phyloP scores from a whole-genome alignment of 1,140 invertebrate genomes.

The Drosophila triauraria region DNA sequence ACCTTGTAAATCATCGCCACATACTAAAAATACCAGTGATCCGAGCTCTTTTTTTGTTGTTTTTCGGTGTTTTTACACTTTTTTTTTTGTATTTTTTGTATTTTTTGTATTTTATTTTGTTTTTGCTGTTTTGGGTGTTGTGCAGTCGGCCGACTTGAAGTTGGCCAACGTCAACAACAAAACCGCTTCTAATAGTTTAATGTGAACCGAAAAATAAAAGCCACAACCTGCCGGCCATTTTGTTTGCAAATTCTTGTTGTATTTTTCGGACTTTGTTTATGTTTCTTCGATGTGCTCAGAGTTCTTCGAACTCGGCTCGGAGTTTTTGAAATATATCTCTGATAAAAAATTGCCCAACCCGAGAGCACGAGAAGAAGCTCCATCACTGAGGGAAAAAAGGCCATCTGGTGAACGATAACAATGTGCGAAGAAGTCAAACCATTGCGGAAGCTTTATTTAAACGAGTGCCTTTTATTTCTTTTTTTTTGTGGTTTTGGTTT shows the following conservation, averaged over 20 bases:
- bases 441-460: constrained; percentile 58
- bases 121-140: constrained; percentile 28
- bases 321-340: constrained; percentile 35
- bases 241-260: constrained; percentile 45
- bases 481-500: not conserved
- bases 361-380: constrained; percentile 32
- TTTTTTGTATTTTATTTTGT: constrained; percentile 27
- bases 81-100: not conserved
- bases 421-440: constrained; percentile 38
- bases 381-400: constrained; percentile 29
- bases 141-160: constrained; percentile 56
- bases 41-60: constrained; percentile 34
- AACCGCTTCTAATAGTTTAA: constrained; percentile 60
- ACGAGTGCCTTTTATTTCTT: constrained; percentile 32
- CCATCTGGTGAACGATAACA: constrained; percentile 63
- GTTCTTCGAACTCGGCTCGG: constrained; percentile 59
- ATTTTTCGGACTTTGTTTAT: constrained; percentile 28
- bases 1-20: constrained; percentile 63
- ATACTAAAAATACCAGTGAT: constrained; percentile 65
- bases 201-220: constrained; percentile 5
- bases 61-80: constrained; percentile 10
- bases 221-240: constrained; percentile 40
- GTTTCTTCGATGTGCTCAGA: constrained; percentile 38
- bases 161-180: constrained; percentile 50
- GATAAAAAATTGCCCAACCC: constrained; percentile 56